Conservation (phyloP, 2,888 invertebrate genomes). For the Morpho achilles region DNA sequence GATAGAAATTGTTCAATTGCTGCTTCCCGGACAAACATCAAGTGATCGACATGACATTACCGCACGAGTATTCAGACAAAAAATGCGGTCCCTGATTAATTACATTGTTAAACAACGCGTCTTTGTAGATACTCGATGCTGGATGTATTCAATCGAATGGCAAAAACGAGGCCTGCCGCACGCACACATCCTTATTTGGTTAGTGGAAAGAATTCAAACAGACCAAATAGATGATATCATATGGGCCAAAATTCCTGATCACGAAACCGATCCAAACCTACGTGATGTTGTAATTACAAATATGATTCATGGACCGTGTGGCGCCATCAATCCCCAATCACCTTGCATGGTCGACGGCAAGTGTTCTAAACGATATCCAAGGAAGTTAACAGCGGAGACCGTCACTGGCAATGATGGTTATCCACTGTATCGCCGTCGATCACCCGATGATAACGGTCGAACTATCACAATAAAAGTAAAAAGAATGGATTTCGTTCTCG, state of each 20-base stretch:
- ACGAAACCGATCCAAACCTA: slow-evolving; percentile 27
- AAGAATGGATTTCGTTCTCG: no score
- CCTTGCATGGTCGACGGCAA: slow-evolving; percentile 30
- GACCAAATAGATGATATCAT: slow-evolving; percentile 29
- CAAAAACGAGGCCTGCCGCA: no score
- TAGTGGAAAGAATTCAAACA: slow-evolving; percentile 24
- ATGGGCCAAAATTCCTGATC: slow-evolving; percentile 29
- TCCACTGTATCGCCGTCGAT: no score
- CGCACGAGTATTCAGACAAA: slow-evolving; percentile 16
- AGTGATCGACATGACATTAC: slow-evolving; percentile 20
- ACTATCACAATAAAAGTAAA: no score
- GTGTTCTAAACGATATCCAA: slow-evolving; percentile 43
- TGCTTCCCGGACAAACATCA: slow-evolving; percentile 20
- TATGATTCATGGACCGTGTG: no score
- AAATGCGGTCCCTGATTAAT: slow-evolving; percentile 14
- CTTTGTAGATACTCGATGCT: slow-evolving; percentile 32
- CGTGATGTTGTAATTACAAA: no score
- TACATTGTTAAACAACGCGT: slow-evolving; percentile 24
- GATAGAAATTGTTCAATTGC: slow-evolving; percentile 9
- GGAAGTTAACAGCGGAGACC: background rate
- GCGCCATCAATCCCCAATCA: no score
- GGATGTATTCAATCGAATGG: no score
- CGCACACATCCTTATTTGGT: slow-evolving; percentile 28
- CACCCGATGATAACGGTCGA: no score
- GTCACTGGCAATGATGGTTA: slow-evolving; percentile 27